Conservation (phyloP, 1,140 invertebrate genomes). For the Cydia strobilella region DNA sequence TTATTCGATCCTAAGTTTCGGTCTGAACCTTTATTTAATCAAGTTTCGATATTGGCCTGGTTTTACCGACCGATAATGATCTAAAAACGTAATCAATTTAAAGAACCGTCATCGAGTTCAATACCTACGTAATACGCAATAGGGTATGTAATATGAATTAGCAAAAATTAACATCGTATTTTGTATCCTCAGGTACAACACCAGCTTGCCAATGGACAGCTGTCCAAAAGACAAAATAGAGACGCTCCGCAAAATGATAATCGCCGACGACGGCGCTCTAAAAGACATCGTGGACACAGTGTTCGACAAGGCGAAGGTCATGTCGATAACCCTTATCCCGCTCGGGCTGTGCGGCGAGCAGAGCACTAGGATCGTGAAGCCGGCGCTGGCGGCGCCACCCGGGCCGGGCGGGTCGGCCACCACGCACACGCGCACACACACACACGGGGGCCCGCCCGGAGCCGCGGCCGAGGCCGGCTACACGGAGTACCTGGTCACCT, state of each 20-base stretch:
- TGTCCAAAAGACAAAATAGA: conserved; percentile 90
- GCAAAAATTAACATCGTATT: neutral
- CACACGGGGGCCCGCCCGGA: conserved; percentile 54
- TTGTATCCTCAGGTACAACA: conserved; percentile 72
- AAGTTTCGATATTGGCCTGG: too few relatives aligned
- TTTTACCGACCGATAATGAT: too few relatives aligned
- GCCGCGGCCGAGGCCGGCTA: conserved; percentile 82
- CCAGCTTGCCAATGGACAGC: conserved; percentile 79
- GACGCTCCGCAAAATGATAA: conserved; percentile 85
- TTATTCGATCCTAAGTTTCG: too few relatives aligned
- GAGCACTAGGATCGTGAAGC: conserved; percentile 75
- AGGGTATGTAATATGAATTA: too few relatives aligned
- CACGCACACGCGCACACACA: conserved; percentile 35
- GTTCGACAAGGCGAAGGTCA: conserved; percentile 82
- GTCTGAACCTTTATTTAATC: too few relatives aligned
- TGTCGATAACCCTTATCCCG: conserved; percentile 86
- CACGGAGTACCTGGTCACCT: conserved; percentile 93
- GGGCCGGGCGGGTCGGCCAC: conserved; percentile 36
- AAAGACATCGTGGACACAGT: neutral
- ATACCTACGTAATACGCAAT: too few relatives aligned
- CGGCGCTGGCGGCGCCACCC: conserved; percentile 48
- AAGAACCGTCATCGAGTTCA: too few relatives aligned
- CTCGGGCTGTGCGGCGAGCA: conserved; percentile 86
- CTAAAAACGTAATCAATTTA: too few relatives aligned
- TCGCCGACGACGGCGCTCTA: conserved; percentile 83